Evolutionary conservation across 2,888 invertebrate species (phyloP).

Genomic region (Nasonovia ribisnigri): DNA sequence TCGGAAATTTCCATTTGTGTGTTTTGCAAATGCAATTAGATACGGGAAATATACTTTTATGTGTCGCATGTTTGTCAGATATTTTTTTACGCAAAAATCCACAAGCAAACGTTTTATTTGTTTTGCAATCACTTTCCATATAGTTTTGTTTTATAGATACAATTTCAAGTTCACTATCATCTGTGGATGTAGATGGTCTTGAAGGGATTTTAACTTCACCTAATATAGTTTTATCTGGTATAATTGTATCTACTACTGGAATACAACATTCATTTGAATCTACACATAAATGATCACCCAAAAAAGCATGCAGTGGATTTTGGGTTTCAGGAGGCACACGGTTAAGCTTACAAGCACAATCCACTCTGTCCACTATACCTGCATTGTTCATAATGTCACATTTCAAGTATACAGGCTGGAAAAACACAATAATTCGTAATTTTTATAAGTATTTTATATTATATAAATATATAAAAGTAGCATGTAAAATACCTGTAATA

Average conservation of each 20-base stretch:
- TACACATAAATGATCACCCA: conserved; percentile 36
- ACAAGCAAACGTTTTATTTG: conserved; percentile 1
- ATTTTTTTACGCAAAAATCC: conserved; percentile 44
- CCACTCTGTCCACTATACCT: conserved; percentile 76
- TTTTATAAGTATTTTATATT: conserved; percentile 53
- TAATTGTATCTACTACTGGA: conserved; percentile 43
- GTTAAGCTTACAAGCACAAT: conserved; percentile 63
- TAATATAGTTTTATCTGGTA: conserved; percentile 34
- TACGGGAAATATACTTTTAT: conserved; percentile 28
- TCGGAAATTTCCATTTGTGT: conserved; percentile 64
- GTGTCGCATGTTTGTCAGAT: conserved; percentile 13
- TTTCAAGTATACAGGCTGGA: conserved; percentile 85
- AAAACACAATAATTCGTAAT: conserved; percentile 69
- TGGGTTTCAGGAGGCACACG: conserved; percentile 55
- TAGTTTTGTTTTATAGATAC: conserved; percentile 8
- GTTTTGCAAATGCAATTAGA: conserved; percentile 62
- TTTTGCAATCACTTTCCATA: not conserved
- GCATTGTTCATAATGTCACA: conserved; percentile 79
- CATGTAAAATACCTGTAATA: not conserved
- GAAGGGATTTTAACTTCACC: conserved; percentile 23
- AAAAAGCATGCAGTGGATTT: conserved; percentile 59
- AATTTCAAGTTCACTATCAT: conserved; percentile 10
- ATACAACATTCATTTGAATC: conserved; percentile 43
- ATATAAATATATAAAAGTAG: conserved; percentile 3
- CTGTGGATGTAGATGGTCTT: conserved; percentile 8